Percentiles rank a stretch among this genome's conserved stretches.
These are phyloP conservation scores for Ciconia stormi DNA, from an alignment of 2,113 vertebrate genomes.

Conservation along the genomic window DNA sequence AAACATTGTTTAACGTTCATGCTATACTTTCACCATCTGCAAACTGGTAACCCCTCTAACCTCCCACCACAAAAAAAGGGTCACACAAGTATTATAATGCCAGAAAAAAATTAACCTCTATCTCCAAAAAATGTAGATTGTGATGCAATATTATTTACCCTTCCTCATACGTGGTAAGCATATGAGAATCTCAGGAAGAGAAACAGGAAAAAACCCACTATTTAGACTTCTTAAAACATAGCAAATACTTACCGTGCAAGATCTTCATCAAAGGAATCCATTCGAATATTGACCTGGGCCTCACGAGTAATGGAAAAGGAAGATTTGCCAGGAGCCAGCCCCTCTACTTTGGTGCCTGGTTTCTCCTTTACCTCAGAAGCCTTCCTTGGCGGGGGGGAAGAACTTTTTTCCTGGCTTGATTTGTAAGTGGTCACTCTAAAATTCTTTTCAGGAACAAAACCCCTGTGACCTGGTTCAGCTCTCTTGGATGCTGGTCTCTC, in stretches of 20 bases:
- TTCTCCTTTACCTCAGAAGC: slow-evolving; percentile 82
- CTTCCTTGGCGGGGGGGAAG: slow-evolving; percentile 75
- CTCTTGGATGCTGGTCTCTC: slow-evolving; percentile 83
- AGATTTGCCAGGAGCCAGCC: slow-evolving; percentile 76
- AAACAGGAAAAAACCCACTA: neutral
- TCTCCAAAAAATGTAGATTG: neutral
- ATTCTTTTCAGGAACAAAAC: slow-evolving; percentile 84
- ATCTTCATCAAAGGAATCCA: slow-evolving; percentile 90
- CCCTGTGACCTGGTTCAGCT: slow-evolving; percentile 78
- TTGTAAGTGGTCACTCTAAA: slow-evolving; percentile 83
- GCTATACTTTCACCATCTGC: neutral
- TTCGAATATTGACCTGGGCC: slow-evolving; percentile 85
- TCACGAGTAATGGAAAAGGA: slow-evolving; percentile 86
- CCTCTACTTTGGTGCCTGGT: slow-evolving; percentile 79
- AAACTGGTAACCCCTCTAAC: neutral
- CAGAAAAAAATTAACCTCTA: neutral
- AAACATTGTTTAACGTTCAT: neutral
- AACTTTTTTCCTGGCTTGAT: slow-evolving; percentile 77
- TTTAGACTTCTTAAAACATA: neutral
- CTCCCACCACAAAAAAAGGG: neutral
- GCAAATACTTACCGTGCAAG: slow-evolving; percentile 82
- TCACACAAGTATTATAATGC: neutral
- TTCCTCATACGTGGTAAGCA: neutral
- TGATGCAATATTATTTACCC: neutral
- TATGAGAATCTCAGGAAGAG: neutral